A percentile compares a stretch with the other conserved stretches of the same genome.
phyloP scores from a whole-genome alignment of 2,113 vertebrate genomes.

The Pipa parva region DNA sequence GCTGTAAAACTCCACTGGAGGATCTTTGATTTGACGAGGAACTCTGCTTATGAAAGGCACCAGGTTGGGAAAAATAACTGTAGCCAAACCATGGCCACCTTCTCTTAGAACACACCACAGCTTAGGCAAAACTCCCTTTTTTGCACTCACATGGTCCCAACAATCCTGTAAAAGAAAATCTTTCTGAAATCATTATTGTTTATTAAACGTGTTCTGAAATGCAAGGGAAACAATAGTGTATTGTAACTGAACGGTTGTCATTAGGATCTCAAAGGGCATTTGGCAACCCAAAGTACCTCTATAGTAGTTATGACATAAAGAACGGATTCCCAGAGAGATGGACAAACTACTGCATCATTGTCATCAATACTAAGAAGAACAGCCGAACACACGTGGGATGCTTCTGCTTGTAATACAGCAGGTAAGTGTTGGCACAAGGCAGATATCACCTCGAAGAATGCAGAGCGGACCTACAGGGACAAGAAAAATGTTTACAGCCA shows the following conservation, averaged over 20 bases:
- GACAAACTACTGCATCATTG: slow-evolving; percentile 84
- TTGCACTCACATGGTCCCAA: slow-evolving; percentile 86
- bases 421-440: slow-evolving; percentile 78
- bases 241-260: too few relatives aligned
- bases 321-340: slow-evolving; percentile 87
- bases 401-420: slow-evolving; percentile 71
- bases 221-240: too few relatives aligned
- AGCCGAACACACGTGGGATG: slow-evolving; percentile 72
- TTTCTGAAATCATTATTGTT: too few relatives aligned
- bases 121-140: slow-evolving; percentile 88
- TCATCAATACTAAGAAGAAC: slow-evolving; percentile 89
- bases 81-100: slow-evolving; percentile 83
- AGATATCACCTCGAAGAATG: slow-evolving; percentile 85
- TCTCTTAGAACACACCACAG: slow-evolving; percentile 80
- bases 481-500: background rate
- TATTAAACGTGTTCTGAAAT: slow-evolving; percentile 4
- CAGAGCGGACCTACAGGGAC: slow-evolving; percentile 76
- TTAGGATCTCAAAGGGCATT: too few relatives aligned
- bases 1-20: slow-evolving; percentile 77
- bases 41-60: slow-evolving; percentile 88
- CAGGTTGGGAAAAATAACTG: slow-evolving; percentile 82
- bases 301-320: slow-evolving; percentile 75
- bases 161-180: slow-evolving; percentile 72
- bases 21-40: slow-evolving; percentile 69
- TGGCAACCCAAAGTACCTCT: slow-evolving; percentile 62